These are phyloP conservation scores for Ascaphus truei DNA, from an alignment of 2,113 vertebrate genomes.

Conservation along the genomic window DNA sequence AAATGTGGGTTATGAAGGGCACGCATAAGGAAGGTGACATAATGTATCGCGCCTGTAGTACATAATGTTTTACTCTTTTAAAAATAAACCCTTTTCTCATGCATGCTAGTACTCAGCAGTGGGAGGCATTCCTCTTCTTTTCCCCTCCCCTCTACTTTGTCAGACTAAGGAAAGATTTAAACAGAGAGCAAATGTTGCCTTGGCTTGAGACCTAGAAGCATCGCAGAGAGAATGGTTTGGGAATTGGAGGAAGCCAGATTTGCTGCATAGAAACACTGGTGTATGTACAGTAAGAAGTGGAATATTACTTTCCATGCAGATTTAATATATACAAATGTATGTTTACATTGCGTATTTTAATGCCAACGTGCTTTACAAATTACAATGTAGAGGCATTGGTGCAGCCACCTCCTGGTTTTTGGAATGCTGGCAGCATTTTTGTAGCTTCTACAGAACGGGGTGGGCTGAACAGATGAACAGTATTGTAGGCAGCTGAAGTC, in stretches of 20 bases:
- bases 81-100: constrained; percentile 1
- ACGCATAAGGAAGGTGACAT: too few relatives aligned
- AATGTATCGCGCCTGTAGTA: not conserved
- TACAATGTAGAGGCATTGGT: too few relatives aligned
- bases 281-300: constrained; percentile 20
- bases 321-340: too few relatives aligned
- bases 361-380: too few relatives aligned
- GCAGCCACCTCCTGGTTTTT: too few relatives aligned
- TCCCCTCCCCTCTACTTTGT: not conserved
- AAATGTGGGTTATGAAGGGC: not conserved
- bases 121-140: not conserved
- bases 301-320: not conserved
- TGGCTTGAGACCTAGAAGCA: not conserved
- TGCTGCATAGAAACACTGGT: not conserved
- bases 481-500: too few relatives aligned
- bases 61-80: not conserved
- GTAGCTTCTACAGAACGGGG: not conserved
- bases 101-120: not conserved
- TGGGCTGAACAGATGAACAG: too few relatives aligned
- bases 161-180: not conserved
- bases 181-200: too few relatives aligned
- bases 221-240: not conserved
- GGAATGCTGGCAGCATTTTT: too few relatives aligned
- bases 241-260: not conserved
- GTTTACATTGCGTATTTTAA: too few relatives aligned